A percentile compares a stretch with the other conserved stretches of the same genome.
Evolutionary conservation across 2,113 vertebrate genomes (phyloP).

Genomic region (Gnathonemus longibarbis): DNA sequence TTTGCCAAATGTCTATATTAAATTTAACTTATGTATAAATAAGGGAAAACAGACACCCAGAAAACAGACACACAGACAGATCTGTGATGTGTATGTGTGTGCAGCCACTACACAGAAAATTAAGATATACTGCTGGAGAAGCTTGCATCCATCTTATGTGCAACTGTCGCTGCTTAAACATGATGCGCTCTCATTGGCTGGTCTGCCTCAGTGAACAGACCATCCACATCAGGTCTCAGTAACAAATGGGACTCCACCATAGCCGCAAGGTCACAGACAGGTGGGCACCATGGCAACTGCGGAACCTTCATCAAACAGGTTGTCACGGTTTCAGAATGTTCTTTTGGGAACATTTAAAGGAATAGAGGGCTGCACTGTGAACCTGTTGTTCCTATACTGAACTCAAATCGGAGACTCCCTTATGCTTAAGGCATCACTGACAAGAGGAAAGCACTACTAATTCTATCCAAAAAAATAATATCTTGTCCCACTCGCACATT

Average conservation of each 20-base stretch:
- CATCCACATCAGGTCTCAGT: constrained; percentile 35
- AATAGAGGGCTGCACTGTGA: constrained; percentile 34
- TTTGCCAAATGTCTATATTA: background rate
- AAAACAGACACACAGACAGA: background rate
- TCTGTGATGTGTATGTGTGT: constrained; percentile 24
- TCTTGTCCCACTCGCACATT: background rate
- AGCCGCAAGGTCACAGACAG: constrained; percentile 47
- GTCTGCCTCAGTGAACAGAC: constrained; percentile 21
- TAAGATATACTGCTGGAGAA: constrained; percentile 31
- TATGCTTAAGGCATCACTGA: constrained; percentile 11
- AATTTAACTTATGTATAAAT: background rate
- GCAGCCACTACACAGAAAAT: constrained; percentile 6
- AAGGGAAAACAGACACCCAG: background rate
- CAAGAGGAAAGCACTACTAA: background rate
- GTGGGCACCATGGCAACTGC: constrained; percentile 44
- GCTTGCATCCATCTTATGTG: constrained; percentile 29
- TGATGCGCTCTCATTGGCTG: constrained; percentile 17
- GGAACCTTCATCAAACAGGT: constrained; percentile 34
- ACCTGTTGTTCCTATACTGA: constrained; percentile 31
- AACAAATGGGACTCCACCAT: constrained; percentile 49
- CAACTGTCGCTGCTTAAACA: constrained; percentile 18
- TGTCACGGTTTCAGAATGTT: constrained; percentile 32
- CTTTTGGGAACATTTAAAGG: constrained; percentile 39
- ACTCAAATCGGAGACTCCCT: constrained; percentile 20
- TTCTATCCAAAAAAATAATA: background rate